Base-by-base conservation (phyloP, 2,888 invertebrate genomes). In the Aporophyla lueneburgensis region DNA sequence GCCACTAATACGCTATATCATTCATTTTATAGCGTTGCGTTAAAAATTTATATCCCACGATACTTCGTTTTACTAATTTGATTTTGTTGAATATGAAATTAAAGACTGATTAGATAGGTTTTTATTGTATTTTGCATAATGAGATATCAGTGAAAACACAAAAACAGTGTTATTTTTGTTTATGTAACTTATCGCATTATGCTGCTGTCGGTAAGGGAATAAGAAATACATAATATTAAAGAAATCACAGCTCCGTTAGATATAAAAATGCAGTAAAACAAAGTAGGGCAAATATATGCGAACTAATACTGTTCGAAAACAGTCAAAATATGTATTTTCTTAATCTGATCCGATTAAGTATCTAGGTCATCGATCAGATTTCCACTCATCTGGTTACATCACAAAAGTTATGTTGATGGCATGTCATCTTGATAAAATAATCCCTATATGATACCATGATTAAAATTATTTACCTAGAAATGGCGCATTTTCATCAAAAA, bases 1-100 rank as follows among this genome's bases (percentile, higher is more conserved):
- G 88, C 88, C 92, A 91, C 94, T 95, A 95, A 95, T 95, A 94
- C 91, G 93, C 93, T 91, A 94, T 95, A 95, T 93, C 93, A 92
- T 94, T 92, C 92, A 91, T 93, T 96, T 95, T 95, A 95, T 94
- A 91, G 91, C 93, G 89, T 89, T 89, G 86, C 90, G 87, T 91
- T 91, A 89, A 90, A 92, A 94, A 94, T 95, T 94, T 95, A 95
- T 94, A 90, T 91, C 92, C 90, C 88, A 90, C 89, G 91, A 91
- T 91, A 92, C 91, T 89, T 90, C 91, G 89, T 92, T 89, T 93
- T 91, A 90, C 93, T 94, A 93, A 94, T 94, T 94, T 92, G 93
- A 94, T 94, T 94, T 94, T 89, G 92, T 94, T 90, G 92, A 91
- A 92, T 93, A 93, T 93, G 92, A 94, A 93, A 93, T 93, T 92